phyloP scores from a whole-genome alignment of 2,888 invertebrate genomes.

The Mythimna vitellina region DNA sequence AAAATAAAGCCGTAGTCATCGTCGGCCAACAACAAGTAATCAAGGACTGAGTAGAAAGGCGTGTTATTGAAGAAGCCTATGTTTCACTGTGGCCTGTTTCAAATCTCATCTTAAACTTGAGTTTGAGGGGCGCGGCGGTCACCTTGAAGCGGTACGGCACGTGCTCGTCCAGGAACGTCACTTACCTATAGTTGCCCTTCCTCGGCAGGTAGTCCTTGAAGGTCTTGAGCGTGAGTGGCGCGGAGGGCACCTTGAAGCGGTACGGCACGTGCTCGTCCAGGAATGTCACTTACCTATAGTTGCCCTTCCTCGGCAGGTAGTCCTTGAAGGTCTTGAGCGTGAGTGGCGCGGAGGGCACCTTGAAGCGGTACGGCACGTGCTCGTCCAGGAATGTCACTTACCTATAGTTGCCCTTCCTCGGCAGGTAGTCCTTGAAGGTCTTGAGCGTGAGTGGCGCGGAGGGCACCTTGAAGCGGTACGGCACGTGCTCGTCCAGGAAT shows the following conservation, averaged over 20 bases:
- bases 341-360: no score
- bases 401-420: no score
- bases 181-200: conserved; percentile 97
- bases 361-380: no score
- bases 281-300: conserved; percentile 92
- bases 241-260: conserved; percentile 96
- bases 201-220: conserved; percentile 98
- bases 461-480: no score
- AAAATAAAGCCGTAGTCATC: background rate
- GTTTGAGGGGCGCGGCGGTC: conserved; percentile 92
- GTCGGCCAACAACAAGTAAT: background rate
- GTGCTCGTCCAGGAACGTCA: conserved; percentile 92
- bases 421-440: no score
- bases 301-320: no score
- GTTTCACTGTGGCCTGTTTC: background rate
- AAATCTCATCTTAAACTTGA: no score
- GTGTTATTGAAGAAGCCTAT: background rate
- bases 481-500: no score
- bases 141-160: conserved; percentile 98
- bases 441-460: no score
- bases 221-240: conserved; percentile 96
- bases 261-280: conserved; percentile 98
- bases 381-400: no score
- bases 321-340: no score
- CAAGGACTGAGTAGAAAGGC: background rate